Conservation (phyloP, 2,113 vertebrate species). For the Synodontis membranacea region DNA sequence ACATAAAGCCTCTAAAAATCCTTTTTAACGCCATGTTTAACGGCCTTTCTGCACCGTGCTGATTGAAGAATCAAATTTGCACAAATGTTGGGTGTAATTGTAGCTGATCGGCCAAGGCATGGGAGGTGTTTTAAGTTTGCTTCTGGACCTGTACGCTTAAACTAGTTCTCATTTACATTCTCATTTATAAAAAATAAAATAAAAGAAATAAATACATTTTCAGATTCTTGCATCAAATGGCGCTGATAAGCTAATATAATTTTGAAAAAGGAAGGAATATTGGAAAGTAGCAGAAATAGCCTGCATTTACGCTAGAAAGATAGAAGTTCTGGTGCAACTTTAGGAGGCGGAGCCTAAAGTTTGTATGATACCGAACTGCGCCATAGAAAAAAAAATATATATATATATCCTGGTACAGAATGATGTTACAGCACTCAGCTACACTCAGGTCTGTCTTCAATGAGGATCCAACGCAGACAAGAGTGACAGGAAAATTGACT, state of each 20-base stretch:
- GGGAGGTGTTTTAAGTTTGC: background rate
- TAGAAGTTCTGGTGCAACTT: background rate
- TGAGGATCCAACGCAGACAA: background rate
- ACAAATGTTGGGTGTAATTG: constrained; percentile 9
- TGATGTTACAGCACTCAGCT: background rate
- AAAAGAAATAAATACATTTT: background rate
- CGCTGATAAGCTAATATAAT: background rate
- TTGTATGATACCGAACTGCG: background rate
- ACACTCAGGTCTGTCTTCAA: background rate
- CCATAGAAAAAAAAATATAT: background rate
- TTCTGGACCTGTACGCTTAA: background rate
- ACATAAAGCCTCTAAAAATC: constrained; percentile 19
- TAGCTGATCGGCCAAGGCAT: background rate
- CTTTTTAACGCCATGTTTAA: background rate
- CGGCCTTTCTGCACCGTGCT: constrained; percentile 3
- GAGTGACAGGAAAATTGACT: background rate
- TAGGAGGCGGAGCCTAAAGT: background rate
- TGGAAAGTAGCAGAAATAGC: background rate
- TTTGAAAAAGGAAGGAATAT: background rate
- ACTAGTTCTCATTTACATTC: background rate
- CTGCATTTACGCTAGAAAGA: background rate
- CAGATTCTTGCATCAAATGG: background rate
- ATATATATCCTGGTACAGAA: background rate
- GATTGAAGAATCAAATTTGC: constrained; percentile 24
- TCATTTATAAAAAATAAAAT: no score